These are phyloP conservation scores for Mareca strepera DNA, from an alignment of 2,797 vertebrate genomes.

Conservation along the genomic window DNA sequence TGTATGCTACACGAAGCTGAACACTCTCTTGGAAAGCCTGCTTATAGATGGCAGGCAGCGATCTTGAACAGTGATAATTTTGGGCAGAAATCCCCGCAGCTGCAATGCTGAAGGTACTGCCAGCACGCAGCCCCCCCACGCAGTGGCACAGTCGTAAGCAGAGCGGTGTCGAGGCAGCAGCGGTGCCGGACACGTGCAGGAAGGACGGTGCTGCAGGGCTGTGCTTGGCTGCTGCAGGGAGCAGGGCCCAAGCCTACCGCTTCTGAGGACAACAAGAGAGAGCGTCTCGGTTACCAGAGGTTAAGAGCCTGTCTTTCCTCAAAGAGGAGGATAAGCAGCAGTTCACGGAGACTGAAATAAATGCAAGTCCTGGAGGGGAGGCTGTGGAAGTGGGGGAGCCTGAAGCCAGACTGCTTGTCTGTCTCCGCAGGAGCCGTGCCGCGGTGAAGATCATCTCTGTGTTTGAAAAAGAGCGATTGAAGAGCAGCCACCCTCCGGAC, in stretches of 20 bases:
- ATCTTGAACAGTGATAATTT: neutral
- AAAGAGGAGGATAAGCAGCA: constrained; percentile 16
- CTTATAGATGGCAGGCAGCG: neutral
- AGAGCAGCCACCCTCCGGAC: neutral
- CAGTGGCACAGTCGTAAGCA: neutral
- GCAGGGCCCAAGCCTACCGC: neutral
- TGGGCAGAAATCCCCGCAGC: neutral
- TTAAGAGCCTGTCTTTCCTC: neutral
- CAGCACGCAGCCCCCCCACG: neutral
- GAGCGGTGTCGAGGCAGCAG: neutral
- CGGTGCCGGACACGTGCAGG: neutral
- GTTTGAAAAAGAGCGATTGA: neutral
- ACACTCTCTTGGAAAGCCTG: neutral
- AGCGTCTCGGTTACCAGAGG: neutral
- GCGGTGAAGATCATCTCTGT: neutral
- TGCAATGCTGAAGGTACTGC: neutral
- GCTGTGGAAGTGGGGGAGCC: neutral
- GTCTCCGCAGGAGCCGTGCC: constrained; percentile 13
- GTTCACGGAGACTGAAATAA: neutral
- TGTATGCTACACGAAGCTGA: neutral
- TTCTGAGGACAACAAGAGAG: neutral
- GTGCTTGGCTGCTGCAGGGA: neutral
- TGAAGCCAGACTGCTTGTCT: neutral
- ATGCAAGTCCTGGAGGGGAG: neutral
- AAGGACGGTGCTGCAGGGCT: accelerated